These are phyloP conservation scores for Listronotus bonariensis DNA, from an alignment of 1,140 invertebrate genomes.

Conservation along the genomic window DNA sequence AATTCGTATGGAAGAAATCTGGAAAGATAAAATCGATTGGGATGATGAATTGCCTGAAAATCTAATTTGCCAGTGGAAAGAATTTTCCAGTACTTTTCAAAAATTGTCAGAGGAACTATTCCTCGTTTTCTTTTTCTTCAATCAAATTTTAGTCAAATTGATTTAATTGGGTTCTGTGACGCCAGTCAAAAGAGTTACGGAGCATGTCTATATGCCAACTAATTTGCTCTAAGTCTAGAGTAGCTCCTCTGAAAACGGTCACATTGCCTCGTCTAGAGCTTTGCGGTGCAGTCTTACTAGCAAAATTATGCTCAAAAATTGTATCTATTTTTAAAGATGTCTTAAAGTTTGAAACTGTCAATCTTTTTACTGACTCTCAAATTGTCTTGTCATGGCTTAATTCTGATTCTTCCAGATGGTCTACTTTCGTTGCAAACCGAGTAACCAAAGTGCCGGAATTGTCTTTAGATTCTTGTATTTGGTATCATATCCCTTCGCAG, in stretches of 20 bases:
- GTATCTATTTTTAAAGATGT: slow-evolving; percentile 37
- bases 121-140: slow-evolving; percentile 46
- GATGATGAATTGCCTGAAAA: slow-evolving; percentile 45
- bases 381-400: slow-evolving; percentile 54
- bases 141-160: slow-evolving; percentile 56
- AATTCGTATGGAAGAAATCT: slow-evolving; percentile 1
- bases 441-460: slow-evolving; percentile 43
- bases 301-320: slow-evolving; percentile 16
- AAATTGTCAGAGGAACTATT: slow-evolving; percentile 8
- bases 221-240: slow-evolving; percentile 9
- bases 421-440: slow-evolving; percentile 54
- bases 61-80: neutral
- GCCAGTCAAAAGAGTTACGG: slow-evolving; percentile 49
- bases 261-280: too few species aligned
- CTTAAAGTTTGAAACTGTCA: slow-evolving; percentile 35
- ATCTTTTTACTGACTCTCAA: slow-evolving; percentile 55
- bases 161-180: slow-evolving; percentile 46
- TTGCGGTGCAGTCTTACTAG: slow-evolving; percentile 19
- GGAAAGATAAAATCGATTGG: too few species aligned
- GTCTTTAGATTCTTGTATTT: slow-evolving; percentile 39
- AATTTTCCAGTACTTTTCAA: slow-evolving; percentile 24
- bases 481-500: slow-evolving; percentile 52
- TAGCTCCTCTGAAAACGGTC: too few species aligned
- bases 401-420: slow-evolving; percentile 45
- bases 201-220: slow-evolving; percentile 42